Base-by-base conservation (phyloP, 64 coral and sea anemone species). In the Hydrozoanthus tunicans region DNA sequence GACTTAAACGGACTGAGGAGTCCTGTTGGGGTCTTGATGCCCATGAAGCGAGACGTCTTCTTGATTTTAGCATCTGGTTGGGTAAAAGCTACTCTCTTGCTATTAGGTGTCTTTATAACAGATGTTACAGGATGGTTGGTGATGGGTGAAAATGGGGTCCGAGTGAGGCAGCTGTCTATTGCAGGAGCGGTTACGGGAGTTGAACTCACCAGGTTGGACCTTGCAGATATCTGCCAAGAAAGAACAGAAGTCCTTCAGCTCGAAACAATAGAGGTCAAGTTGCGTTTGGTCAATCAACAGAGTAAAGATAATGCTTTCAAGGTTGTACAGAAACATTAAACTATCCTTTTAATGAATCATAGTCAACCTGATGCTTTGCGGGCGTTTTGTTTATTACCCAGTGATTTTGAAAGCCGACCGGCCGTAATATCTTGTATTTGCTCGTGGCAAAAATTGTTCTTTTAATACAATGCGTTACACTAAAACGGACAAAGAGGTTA, bases 111-210 rank as follows among this genome's bases (percentile, higher is more conserved):
- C 11, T 20, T 74, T 54, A 26, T 11, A 13, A 70, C 66, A 5
- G 84, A 26, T 88, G 84, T 56, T 24, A 70, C 27, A 58, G 84
- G 84, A 27, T 59, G 70, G 69, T 60, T 88, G 20, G 69, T 88
- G 6, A 88, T 88, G 20, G 84, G 84, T n/a, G 84, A 88, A 56
- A 88, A 88, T 9, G 84, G 69, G 27, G 84, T 74, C 13, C 84
- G 20, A 25, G 55, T 51, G 5, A 88, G 55, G 74, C 15, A 32
- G 56, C 13, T 73, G 56, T 17, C 20, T 26, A 13, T 75, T 26
- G 10, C 11, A 17, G 84, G 8, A 1, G 55, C 14, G 56, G 14
- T 88, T 0, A 60, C 10, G 51, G 84, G 84, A 23, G 84, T 88
- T 27, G 84, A 88, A 23, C 68, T 74, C 23, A 88, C 23, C 6